phyloP scores from a whole-genome alignment of 2,888 invertebrate genomes.

The Steromphala cineraria region DNA sequence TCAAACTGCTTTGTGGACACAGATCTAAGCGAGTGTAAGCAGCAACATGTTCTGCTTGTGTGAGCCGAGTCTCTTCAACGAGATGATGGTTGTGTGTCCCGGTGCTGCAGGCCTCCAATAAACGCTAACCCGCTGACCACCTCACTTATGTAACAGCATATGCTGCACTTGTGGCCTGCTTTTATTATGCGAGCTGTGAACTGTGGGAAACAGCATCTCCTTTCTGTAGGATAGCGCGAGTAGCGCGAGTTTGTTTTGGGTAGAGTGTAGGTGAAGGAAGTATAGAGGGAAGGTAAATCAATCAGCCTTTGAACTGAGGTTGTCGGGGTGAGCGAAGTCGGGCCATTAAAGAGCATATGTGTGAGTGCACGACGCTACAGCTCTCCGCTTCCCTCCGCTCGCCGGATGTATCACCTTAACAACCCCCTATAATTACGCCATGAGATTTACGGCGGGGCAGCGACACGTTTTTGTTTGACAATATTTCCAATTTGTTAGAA shows the following conservation, averaged over 20 bases:
- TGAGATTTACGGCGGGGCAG: background rate
- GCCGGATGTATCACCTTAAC: background rate
- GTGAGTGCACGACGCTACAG: background rate
- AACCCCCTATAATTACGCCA: background rate
- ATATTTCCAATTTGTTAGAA: background rate
- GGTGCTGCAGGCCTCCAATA: background rate
- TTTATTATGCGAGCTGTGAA: background rate
- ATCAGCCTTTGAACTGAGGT: slow-evolving; percentile 5
- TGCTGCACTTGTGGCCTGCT: background rate
- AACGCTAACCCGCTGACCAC: background rate
- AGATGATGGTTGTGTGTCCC: background rate
- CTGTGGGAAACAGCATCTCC: background rate
- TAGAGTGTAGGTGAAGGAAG: background rate
- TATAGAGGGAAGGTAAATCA: slow-evolving; percentile 1
- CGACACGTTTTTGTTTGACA: slow-evolving; percentile 9
- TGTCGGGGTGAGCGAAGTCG: background rate
- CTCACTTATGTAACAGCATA: background rate
- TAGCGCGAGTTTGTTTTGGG: background rate
- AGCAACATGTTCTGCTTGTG: background rate
- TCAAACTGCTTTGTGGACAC: background rate
- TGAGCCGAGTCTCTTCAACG: background rate
- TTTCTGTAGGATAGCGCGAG: too few species aligned
- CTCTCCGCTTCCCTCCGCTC: background rate
- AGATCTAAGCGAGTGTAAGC: background rate
- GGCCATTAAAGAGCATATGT: background rate